Evolutionary conservation across 2,888 invertebrate species (phyloP), one percentile per base, ranked within the genome.

Genomic region (Coleophora deauratella): DNA sequence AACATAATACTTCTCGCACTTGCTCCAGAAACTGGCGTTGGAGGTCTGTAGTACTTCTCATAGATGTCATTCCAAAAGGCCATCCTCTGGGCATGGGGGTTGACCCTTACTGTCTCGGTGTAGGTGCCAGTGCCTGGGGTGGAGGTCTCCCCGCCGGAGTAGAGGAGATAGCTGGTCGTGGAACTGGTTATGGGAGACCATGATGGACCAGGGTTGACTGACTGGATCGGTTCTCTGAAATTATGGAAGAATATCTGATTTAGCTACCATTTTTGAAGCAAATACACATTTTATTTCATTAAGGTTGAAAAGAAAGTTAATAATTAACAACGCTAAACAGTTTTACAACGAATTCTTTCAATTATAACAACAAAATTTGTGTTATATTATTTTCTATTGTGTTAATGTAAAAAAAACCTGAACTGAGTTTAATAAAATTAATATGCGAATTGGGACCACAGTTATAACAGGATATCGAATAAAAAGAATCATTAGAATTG

Each of bases 41-140:
- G 74, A 34, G 60, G 44, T n/a, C 50, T 52, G 38, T 75, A 72
- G 46, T 67, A 62, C 2, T 46, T 50, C 1, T 43, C 15, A 42
- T 71, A 66, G 9, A 72, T 45, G 21, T 48, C 49, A 33, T 55
- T 52, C 75, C 75, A 75, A 49, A 71, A 63, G 0, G 44, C 43
- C 54, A 68, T 72, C 0, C 64, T 53, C 12, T 57, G 47, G 0
- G 53, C 40, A 28, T 75, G 72, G 1, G 78, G 78, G 47, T 66
- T 59, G 6, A 54, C 47, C 33, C 57, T 59, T 1, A 46, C 10
- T 9, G 53, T 47, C 39, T 69, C 66, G 0, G 41, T 34, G 38
- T 44, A 47, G n/a, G 47, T 45, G 0, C 44, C 11, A 2, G 42
- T 34, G 12, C 45, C 42, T 8, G 37, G 15, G 11, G 40, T 9